A percentile compares a stretch with the other conserved stretches of the same genome.
Evolutionary conservation across 2,888 invertebrate species (phyloP).

Genomic region (Esperia sulphurella): DNA sequence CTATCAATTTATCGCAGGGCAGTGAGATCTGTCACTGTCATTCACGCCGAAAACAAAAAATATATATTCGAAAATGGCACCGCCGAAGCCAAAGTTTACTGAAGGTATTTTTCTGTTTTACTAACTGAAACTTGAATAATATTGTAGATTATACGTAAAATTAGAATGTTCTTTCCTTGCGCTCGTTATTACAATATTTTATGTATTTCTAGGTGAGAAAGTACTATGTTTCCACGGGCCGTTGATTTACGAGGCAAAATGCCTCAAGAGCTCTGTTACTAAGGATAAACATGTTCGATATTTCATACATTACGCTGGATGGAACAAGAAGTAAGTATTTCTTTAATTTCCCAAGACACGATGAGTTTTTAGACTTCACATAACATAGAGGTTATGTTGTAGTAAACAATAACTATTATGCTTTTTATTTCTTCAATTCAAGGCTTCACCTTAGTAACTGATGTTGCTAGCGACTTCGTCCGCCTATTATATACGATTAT

Average conservation of each 20-base stretch:
- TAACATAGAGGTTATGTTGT: background rate
- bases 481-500: too few species aligned
- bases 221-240: conserved; percentile 98
- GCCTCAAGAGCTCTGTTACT: conserved; percentile 88
- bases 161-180: background rate
- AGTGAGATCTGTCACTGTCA: too few species aligned
- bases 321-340: conserved; percentile 95
- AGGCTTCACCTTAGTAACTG: too few species aligned
- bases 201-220: conserved; percentile 84
- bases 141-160: background rate
- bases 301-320: conserved; percentile 97
- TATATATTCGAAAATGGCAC: conserved; percentile 65
- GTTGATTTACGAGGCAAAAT: conserved; percentile 97
- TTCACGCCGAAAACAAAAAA: too few species aligned
- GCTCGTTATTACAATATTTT: background rate
- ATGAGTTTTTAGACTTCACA: background rate
- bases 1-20: too few species aligned
- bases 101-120: conserved; percentile 77
- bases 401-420: background rate
- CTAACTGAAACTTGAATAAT: background rate
- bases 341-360: background rate
- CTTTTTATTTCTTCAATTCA: too few species aligned
- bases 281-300: conserved; percentile 94
- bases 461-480: too few species aligned
- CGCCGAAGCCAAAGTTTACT: conserved; percentile 85